These are phyloP conservation scores for Polydrusus cervinus DNA, from an alignment of 2,888 invertebrate genomes.

Conservation along the genomic window DNA sequence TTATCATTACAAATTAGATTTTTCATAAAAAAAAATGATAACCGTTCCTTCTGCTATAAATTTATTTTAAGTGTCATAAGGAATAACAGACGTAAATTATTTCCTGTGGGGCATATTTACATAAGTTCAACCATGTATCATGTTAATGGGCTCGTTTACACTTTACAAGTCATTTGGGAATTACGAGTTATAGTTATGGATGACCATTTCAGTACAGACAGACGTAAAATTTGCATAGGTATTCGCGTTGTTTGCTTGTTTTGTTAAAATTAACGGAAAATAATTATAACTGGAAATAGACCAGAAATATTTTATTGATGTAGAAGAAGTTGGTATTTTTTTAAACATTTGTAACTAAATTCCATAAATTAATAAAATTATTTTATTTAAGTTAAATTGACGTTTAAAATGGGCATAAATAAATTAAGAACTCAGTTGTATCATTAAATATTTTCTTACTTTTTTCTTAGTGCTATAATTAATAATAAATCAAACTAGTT, in stretches of 20 bases:
- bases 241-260: slow-evolving; percentile 12
- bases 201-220: slow-evolving; percentile 35
- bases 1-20: not conserved
- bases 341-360: too few species aligned
- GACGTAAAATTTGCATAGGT: slow-evolving; percentile 42
- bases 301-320: not conserved
- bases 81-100: slow-evolving; percentile 49
- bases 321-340: not conserved
- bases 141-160: slow-evolving; percentile 42
- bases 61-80: slow-evolving; percentile 31
- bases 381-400: too few species aligned
- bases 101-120: slow-evolving; percentile 41
- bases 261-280: not conserved
- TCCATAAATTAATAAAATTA: too few species aligned
- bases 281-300: slow-evolving; percentile 2
- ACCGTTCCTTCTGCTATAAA: slow-evolving; percentile 27
- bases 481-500: too few species aligned
- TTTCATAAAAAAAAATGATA: slow-evolving; percentile 1
- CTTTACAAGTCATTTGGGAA: slow-evolving; percentile 42
- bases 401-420: too few species aligned
- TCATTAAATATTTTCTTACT: too few species aligned
- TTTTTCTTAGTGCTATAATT: too few species aligned
- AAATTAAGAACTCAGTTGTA: too few species aligned
- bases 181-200: slow-evolving; percentile 41
- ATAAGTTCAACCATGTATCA: slow-evolving; percentile 48